These are phyloP conservation scores for Elymnias hypermnestra DNA, from an alignment of 1,140 invertebrate genomes.

Conservation along the genomic window DNA sequence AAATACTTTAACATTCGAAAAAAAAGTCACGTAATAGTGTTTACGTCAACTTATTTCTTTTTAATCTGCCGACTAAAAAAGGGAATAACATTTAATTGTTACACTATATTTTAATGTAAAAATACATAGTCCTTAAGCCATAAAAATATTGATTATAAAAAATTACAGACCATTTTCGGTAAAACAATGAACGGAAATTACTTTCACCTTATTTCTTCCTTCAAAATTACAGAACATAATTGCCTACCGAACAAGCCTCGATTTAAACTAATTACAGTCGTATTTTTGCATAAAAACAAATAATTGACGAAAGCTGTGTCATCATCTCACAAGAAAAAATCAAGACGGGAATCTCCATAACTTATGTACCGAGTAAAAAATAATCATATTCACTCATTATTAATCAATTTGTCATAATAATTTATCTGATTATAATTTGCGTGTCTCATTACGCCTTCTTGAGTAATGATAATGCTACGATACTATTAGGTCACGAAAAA, in stretches of 20 bases:
- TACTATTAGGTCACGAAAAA: slow-evolving; percentile 2
- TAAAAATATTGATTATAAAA: background rate
- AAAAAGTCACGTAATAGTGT: too few species aligned
- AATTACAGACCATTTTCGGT: slow-evolving; percentile 15
- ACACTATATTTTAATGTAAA: too few species aligned
- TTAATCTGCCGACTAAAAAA: too few species aligned
- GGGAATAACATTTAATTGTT: too few species aligned
- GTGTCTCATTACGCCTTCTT: slow-evolving; percentile 10
- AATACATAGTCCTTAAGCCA: too few species aligned
- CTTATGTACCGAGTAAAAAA: slow-evolving; percentile 30
- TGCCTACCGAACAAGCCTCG: slow-evolving; percentile 56
- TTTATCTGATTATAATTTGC: slow-evolving; percentile 16
- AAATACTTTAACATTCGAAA: too few species aligned
- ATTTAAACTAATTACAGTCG: slow-evolving; percentile 46
- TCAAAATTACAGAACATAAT: slow-evolving; percentile 20
- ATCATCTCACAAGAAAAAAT: slow-evolving; percentile 47
- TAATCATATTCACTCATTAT: slow-evolving; percentile 34
- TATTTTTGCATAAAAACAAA: slow-evolving; percentile 51
- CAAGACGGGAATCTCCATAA: slow-evolving; percentile 45
- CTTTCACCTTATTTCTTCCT: too few species aligned
- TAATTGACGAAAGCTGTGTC: slow-evolving; percentile 60
- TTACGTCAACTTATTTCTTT: too few species aligned
- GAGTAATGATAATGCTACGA: slow-evolving; percentile 5
- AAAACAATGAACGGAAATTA: slow-evolving; percentile 7
- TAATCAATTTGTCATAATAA: slow-evolving; percentile 34